These are phyloP conservation scores for Trogon melanurus DNA, from an alignment of 2,113 vertebrate species.

Conservation along the genomic window DNA sequence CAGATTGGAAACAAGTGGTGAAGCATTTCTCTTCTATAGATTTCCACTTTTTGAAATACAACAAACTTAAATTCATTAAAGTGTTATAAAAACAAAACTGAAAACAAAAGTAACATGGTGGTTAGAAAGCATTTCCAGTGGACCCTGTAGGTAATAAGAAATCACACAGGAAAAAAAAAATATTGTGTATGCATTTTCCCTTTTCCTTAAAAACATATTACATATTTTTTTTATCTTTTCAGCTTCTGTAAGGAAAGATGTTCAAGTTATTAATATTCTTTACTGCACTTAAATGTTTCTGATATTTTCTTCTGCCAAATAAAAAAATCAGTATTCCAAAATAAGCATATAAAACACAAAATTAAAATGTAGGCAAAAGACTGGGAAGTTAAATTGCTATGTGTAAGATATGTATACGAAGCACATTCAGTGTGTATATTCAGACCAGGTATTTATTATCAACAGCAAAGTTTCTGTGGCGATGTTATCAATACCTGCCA, in stretches of 20 bases:
- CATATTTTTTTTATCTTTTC: neutral
- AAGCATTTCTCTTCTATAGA: neutral
- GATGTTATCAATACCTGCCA: neutral
- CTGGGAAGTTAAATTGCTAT: neutral
- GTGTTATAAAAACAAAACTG: neutral
- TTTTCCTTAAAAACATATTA: neutral
- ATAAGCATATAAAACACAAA: neutral
- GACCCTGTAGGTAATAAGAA: neutral
- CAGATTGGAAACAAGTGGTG: neutral
- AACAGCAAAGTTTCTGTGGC: neutral
- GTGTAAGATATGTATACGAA: neutral
- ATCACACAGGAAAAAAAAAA: neutral
- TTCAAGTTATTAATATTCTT: neutral
- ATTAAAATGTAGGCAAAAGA: neutral
- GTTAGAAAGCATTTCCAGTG: neutral
- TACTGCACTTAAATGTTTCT: neutral
- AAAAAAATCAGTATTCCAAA: neutral
- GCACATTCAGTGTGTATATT: neutral
- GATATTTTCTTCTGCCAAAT: neutral
- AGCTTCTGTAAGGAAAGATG: neutral
- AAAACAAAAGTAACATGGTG: neutral
- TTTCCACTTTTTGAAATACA: neutral
- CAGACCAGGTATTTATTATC: neutral
- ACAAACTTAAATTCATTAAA: neutral
- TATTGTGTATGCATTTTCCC: fast-evolving